A percentile compares a stretch with the other conserved stretches of the same genome.
Conservation (phyloP, 2,113 vertebrate genomes). For the Leucopsar rothschildi region DNA sequence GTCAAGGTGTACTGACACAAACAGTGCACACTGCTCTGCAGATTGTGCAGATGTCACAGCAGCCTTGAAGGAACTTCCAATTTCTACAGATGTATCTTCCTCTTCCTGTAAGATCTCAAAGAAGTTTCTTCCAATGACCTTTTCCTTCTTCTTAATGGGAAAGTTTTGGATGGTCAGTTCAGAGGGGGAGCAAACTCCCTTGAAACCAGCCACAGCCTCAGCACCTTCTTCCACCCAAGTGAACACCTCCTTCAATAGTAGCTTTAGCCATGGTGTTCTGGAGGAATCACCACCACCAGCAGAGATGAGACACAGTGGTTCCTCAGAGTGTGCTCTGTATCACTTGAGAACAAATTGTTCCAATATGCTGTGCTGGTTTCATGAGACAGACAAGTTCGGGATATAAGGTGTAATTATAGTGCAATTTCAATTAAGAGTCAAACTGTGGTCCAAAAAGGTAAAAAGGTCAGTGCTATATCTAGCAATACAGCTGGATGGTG, state of each 20-base stretch:
- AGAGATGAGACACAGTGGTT: constrained; percentile 11
- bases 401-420: constrained; percentile 32
- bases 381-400: background rate
- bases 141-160: background rate
- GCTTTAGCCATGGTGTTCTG: background rate
- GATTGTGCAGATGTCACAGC: background rate
- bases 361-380: constrained; percentile 23
- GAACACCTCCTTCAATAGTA: fast-evolving
- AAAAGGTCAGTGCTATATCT: constrained; percentile 50
- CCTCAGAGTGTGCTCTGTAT: background rate
- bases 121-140: background rate
- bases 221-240: background rate
- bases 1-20: background rate
- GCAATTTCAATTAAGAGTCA: constrained; percentile 41
- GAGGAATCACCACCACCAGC: background rate
- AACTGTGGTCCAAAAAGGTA: background rate
- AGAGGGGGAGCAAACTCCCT: background rate
- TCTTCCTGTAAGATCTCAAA: background rate
- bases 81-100: background rate
- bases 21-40: background rate
- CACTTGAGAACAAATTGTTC: constrained; percentile 12
- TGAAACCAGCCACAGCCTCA: background rate
- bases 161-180: background rate
- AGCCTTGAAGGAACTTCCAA: background rate
- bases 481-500: constrained; percentile 25